These are phyloP conservation scores for Cheilosia vulpina DNA, from an alignment of 2,888 invertebrate species.

Conservation along the genomic window DNA sequence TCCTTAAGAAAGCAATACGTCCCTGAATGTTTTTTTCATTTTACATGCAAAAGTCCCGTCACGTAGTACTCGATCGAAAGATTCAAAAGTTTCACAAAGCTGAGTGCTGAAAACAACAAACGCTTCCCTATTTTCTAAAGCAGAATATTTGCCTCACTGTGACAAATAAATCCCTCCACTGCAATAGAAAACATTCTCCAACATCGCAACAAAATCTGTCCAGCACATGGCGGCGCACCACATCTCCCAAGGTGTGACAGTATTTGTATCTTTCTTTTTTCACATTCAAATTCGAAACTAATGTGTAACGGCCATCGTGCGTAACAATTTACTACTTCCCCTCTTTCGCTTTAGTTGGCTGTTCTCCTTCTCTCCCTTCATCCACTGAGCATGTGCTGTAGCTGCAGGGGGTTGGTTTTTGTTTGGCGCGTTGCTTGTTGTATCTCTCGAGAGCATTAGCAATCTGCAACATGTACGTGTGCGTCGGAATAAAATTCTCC, in stretches of 20 bases:
- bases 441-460: conserved; percentile 21
- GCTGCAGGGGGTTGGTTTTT: conserved; percentile 17
- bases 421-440: background rate
- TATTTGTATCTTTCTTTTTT: conserved; percentile 22
- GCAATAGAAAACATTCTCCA: background rate
- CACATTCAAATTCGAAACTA: conserved; percentile 36
- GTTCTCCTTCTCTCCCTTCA: conserved; percentile 15
- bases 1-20: too few relatives aligned
- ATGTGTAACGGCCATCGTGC: conserved; percentile 18
- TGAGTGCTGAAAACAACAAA: background rate
- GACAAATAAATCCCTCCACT: background rate
- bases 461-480: conserved; percentile 15
- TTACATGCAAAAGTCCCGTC: too few relatives aligned
- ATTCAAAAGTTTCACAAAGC: too few relatives aligned
- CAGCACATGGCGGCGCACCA: conserved; percentile 32
- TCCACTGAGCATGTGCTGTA: conserved; percentile 57
- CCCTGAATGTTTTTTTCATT: too few relatives aligned
- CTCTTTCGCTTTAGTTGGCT: background rate
- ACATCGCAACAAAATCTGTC: conserved; percentile 33
- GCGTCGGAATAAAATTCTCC: background rate
- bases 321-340: background rate
- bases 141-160: background rate
- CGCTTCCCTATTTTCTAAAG: background rate
- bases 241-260: conserved; percentile 14
- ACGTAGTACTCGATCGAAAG: too few relatives aligned